Conservation (phyloP, 2,888 invertebrate genomes). For the Liopterus haemorrhoidalis region DNA sequence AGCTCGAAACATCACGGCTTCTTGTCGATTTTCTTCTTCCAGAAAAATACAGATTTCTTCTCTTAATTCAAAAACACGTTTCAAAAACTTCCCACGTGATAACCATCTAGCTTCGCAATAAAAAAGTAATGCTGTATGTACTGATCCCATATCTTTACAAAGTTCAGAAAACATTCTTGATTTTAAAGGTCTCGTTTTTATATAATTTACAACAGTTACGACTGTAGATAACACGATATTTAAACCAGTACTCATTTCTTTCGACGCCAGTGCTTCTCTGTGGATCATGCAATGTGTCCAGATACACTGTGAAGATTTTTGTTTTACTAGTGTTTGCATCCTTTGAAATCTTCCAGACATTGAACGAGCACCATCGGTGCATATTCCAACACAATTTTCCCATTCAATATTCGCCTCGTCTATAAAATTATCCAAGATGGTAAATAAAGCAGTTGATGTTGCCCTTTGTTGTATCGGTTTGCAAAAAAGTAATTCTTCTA, state of each 20-base stretch:
- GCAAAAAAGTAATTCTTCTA: constrained; percentile 29
- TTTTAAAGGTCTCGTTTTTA: constrained; percentile 24
- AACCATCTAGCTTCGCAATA: constrained; percentile 28
- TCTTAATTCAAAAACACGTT: constrained; percentile 24
- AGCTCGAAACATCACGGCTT: constrained; percentile 19
- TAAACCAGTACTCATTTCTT: constrained; percentile 1
- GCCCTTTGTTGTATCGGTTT: constrained; percentile 21
- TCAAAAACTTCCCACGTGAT: constrained; percentile 25
- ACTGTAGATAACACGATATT: constrained; percentile 8
- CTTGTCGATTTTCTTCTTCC: constrained; percentile 22
- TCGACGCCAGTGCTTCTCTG: neutral
- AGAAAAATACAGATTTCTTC: constrained; percentile 21
- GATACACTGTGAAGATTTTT: constrained; percentile 22
- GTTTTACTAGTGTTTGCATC: constrained; percentile 19
- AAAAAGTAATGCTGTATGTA: constrained; percentile 25
- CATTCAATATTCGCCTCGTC: constrained; percentile 22
- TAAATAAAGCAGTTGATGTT: constrained; percentile 23
- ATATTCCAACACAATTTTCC: constrained; percentile 28
- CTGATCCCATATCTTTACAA: constrained; percentile 25
- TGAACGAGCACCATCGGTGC: constrained; percentile 27
- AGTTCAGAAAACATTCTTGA: constrained; percentile 20
- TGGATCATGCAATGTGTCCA: constrained; percentile 27
- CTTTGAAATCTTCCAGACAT: constrained; percentile 20
- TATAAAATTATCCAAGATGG: constrained; percentile 23
- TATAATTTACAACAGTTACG: constrained; percentile 20